phyloP scores from a whole-genome alignment of 1,140 invertebrate genomes.

The Stenopsyche tienmushanensis region DNA sequence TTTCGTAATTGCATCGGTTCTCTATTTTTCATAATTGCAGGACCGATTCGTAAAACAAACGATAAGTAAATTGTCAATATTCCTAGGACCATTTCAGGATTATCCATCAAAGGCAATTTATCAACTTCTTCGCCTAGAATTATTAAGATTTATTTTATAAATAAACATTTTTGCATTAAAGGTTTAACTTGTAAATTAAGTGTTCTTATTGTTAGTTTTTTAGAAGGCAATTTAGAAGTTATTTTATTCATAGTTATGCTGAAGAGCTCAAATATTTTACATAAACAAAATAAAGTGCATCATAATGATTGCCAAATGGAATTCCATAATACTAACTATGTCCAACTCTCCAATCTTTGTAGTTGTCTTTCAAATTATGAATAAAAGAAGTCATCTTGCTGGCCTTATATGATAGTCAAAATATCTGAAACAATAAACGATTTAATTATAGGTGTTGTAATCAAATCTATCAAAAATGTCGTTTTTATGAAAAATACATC shows the following conservation, averaged over 20 bases:
- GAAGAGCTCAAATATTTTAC: too few species aligned
- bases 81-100: conserved; percentile 47
- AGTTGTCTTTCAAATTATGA: conserved; percentile 54
- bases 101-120: conserved; percentile 45
- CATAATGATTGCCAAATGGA: not conserved
- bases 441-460: too few species aligned
- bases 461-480: too few species aligned
- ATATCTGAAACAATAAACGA: conserved; percentile 19
- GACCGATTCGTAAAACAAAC: conserved; percentile 62
- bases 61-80: conserved; percentile 62
- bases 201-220: not conserved
- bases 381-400: conserved; percentile 54
- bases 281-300: conserved; percentile 4
- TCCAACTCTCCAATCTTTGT: conserved; percentile 50
- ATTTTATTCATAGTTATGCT: not conserved
- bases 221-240: not conserved
- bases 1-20: conserved; percentile 62
- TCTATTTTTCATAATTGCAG: conserved; percentile 63
- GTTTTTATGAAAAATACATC: too few species aligned
- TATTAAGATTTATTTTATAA: not conserved
- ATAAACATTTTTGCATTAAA: not conserved
- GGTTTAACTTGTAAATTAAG: not conserved
- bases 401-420: not conserved
- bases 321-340: conserved; percentile 23
- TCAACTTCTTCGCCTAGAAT: conserved; percentile 28